Evolutionary conservation across 2,888 invertebrate genomes (phyloP), one percentile per base, ranked within the genome.

Genomic region (Mylabris sibirica): DNA sequence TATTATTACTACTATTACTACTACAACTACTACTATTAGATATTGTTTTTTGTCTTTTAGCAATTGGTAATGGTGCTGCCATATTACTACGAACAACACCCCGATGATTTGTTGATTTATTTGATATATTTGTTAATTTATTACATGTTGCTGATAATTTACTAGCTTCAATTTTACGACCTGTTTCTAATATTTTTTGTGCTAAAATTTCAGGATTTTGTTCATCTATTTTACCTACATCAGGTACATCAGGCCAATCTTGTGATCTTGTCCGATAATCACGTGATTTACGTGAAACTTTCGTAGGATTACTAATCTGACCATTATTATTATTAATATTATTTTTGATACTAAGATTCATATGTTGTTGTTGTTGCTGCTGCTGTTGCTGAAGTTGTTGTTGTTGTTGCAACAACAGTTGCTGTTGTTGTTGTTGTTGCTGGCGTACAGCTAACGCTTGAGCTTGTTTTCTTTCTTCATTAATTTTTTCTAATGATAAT

Each of bases 161-260:
- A 53, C 93, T 93, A 5, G 95, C 94, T 85, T 96, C 96, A 69
- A 96, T 93, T 86, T 96, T 95, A 1, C 96, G 88, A 6, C 96
- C 95, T 0, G 94, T 95, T 84, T 96, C 96, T 44, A 96, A 86
- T 75, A 96, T 96, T 83, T 96, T 96, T 83, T 94, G 94, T 0
- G 96, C 96, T 65, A 96, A 86, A 64, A 96, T 89, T 84, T 96
- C 96, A 0, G 96, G 96, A 85, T 96, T 96, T 82, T 95, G 95
- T 82, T 96, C 96, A 81, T 96, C 94, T 69, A 96, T 96, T 85
- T 95, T 96, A 1, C 93, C 94, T 64, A 95, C 90, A 77, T 96
- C 95, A 1, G 96, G 95, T 35, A 96, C 93, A 78, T 95, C 95
- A 0, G 95, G 95, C 96, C 96, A 96, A 81, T 96, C 96, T 80